These are phyloP conservation scores for Oxystoma pomonae DNA, from an alignment of 2,888 invertebrate genomes.

Conservation along the genomic window DNA sequence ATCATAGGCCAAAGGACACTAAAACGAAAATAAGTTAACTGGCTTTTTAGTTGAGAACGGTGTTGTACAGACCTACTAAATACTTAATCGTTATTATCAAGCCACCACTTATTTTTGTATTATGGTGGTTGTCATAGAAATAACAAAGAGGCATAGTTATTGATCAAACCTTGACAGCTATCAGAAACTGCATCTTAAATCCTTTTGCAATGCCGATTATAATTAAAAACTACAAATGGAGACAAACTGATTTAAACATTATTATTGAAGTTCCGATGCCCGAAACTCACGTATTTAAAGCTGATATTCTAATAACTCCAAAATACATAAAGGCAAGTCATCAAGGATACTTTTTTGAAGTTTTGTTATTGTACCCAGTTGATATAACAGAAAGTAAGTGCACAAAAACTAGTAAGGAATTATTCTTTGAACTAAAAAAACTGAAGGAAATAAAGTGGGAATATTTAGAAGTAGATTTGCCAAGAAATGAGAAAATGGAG, in stretches of 20 bases:
- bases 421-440: constrained; percentile 66
- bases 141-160: neutral
- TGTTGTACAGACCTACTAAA: no score
- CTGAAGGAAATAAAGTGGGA: constrained; percentile 55
- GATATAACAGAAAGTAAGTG: constrained; percentile 62
- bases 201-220: constrained; percentile 59
- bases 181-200: no score
- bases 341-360: constrained; percentile 71
- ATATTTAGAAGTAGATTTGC: constrained; percentile 52
- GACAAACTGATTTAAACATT: constrained; percentile 60
- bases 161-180: neutral
- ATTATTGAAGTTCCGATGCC: constrained; percentile 64
- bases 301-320: constrained; percentile 65
- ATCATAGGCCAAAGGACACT: no score
- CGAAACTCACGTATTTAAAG: constrained; percentile 58
- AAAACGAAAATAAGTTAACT: no score
- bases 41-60: no score
- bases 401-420: constrained; percentile 54
- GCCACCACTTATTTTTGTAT: no score
- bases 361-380: constrained; percentile 61
- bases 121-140: neutral
- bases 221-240: constrained; percentile 73
- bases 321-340: constrained; percentile 70
- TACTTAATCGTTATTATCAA: no score
- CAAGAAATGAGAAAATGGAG: constrained; percentile 55